Base-by-base conservation (phyloP, 2,113 vertebrate genomes). In the Platysteira castanea region DNA sequence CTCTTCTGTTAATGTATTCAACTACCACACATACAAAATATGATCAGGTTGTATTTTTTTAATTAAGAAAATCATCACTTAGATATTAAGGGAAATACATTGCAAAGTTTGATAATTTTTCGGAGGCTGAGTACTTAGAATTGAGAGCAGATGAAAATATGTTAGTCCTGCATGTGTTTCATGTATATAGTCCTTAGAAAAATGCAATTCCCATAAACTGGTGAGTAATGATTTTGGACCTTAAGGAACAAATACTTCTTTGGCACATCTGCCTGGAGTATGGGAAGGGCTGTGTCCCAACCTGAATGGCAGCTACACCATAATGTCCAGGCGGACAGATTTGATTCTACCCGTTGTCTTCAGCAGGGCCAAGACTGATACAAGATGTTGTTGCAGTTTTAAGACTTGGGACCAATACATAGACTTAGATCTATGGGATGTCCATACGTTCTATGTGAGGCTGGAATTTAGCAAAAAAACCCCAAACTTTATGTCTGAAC, bases 1-100 rank as follows among this genome's bases (percentile, higher is more conserved):
- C 35, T 89, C 28, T 80, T 94, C 88, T 98, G 93, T 97, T 98
- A 98, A 93, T 91, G 65, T 81, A 97, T 97, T 94, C 79, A 70
- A 39, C 95, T 95, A 95, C 94, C 94, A 97, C 78, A 96, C 84
- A 92, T 56, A 75, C 63, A 88, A 98, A 97, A 96, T 94, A 97
- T 80, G 89, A 90, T 95, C 10, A 13, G 67, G 87, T 90, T 98
- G 79, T 87, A 95, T 84, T 97, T 96, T 93, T 97, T 96, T 96
- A 97, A 98, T 97, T 95, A 95, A 92, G 92, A 94, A 97, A 96
- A 96, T 49, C 49, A 60, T 96, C 70, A 79, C 75, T 88, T 53
- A 93, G 67, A 41, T 50, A 68, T 33, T 57, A 87, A 81, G 50
- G 76, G 84, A 84, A 88, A 96, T 89, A 86, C 82, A 83, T 87